A percentile compares a stretch with the other conserved stretches of the same genome.
These are phyloP conservation scores for Eubasilissa regina DNA, from an alignment of 1,140 invertebrate species.

Conservation along the genomic window DNA sequence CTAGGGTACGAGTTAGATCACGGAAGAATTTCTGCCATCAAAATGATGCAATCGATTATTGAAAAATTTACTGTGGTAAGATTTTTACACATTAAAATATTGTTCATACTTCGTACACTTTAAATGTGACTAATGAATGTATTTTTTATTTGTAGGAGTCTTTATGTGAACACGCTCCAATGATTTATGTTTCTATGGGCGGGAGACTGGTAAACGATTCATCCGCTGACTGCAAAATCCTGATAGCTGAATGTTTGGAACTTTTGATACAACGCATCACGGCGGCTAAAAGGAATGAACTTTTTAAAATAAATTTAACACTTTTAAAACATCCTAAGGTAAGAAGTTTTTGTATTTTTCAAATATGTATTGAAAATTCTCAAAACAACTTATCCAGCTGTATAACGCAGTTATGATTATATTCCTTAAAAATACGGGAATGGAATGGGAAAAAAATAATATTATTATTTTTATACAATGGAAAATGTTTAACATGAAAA, in stretches of 20 bases:
- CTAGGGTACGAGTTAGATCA: constrained; percentile 84
- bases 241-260: constrained; percentile 78
- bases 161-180: constrained; percentile 75
- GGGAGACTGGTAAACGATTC: constrained; percentile 83
- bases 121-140: no score
- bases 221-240: constrained; percentile 77
- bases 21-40: constrained; percentile 88
- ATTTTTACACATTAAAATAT: neutral
- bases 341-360: neutral
- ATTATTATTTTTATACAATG: no score
- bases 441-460: no score
- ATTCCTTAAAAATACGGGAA: no score
- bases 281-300: constrained; percentile 72
- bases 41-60: constrained; percentile 87
- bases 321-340: constrained; percentile 84
- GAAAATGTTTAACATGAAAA: no score
- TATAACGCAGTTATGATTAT: no score
- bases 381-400: no score
- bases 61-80: constrained; percentile 81
- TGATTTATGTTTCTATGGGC: constrained; percentile 84
- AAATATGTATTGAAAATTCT: no score
- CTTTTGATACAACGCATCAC: constrained; percentile 75
- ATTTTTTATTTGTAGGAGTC: constrained; percentile 70
- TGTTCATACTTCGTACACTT: neutral
- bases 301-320: constrained; percentile 77